A percentile compares a stretch with the other conserved stretches of the same genome.
Conservation (phyloP, 2,113 vertebrate species). For the Pelecanoides urinatrix region DNA sequence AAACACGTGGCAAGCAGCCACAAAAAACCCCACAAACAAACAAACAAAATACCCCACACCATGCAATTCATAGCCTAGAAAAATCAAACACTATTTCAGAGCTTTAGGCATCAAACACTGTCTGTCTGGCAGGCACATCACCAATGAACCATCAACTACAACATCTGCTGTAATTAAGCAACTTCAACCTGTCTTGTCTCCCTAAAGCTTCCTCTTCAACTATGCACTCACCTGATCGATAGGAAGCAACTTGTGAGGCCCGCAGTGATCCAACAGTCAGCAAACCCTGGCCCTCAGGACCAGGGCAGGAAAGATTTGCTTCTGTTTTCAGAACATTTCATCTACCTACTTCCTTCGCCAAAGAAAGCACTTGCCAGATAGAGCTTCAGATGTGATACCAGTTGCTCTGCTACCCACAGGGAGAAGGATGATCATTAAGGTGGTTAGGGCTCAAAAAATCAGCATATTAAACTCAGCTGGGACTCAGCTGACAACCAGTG, state of each 20-base stretch:
- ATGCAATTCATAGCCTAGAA: background rate
- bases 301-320: background rate
- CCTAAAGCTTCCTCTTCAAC: background rate
- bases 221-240: background rate
- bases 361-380: background rate
- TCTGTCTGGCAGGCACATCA: background rate
- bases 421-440: background rate
- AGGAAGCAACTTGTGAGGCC: background rate
- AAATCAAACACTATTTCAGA: background rate
- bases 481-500: background rate
- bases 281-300: background rate
- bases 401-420: background rate
- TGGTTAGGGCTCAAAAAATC: background rate
- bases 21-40: background rate
- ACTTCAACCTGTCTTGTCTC: background rate
- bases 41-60: background rate
- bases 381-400: background rate
- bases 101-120: background rate
- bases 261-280: background rate
- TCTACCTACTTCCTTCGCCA: background rate
- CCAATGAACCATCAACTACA: background rate
- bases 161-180: background rate
- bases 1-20: background rate
- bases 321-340: background rate
- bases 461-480: background rate